Evolutionary conservation across 2,113 vertebrate genomes (phyloP).

Genomic region (Phrynosoma platyrhinos): DNA sequence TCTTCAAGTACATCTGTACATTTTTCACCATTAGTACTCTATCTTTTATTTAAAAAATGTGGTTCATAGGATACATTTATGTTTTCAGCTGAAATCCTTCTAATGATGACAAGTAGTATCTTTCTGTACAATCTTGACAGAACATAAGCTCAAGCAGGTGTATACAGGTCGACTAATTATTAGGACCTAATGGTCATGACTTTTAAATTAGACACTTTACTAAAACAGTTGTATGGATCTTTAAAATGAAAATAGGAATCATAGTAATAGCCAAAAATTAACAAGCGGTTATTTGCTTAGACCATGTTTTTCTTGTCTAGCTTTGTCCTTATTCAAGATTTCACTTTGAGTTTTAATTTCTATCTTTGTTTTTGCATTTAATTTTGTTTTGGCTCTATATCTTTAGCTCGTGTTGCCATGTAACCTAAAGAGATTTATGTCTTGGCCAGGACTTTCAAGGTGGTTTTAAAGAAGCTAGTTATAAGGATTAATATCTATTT

Average conservation of each 20-base stretch:
- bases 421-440: not conserved
- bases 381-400: not conserved
- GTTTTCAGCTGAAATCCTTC: not conserved
- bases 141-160: constrained; percentile 14
- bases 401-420: fast-evolving
- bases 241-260: fast-evolving
- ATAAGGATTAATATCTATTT: constrained; percentile 6
- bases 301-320: not conserved
- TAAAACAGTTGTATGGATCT: not conserved
- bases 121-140: constrained; percentile 3
- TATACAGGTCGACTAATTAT: not conserved
- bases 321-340: not conserved
- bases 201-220: not conserved
- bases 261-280: not conserved
- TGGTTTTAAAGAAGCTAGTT: not conserved
- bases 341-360: fast-evolving
- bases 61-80: fast-evolving
- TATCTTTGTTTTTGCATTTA: not conserved
- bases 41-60: fast-evolving
- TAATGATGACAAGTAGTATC: not conserved
- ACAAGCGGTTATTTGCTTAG: not conserved
- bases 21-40: fast-evolving
- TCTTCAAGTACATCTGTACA: not conserved
- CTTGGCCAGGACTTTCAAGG: not conserved
- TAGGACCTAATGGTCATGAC: not conserved